Evolutionary conservation across 2,888 invertebrate genomes (phyloP), one percentile per base, ranked within the genome.

Genomic region (Philereme vetulata): DNA sequence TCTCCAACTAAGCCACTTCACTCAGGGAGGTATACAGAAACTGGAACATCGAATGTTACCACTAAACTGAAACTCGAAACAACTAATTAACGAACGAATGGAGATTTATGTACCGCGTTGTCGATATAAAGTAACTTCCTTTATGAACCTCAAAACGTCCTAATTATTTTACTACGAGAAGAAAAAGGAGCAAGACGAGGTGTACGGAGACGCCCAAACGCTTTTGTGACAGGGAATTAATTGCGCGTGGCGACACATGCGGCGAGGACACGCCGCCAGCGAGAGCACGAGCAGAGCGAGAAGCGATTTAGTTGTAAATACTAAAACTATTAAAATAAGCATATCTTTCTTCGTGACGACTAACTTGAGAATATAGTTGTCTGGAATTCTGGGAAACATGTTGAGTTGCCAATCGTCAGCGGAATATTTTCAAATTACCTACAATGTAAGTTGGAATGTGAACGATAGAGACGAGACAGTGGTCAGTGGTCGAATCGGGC

Each of bases 101-200:
- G 88, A 90, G 88, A 91, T 92, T 91, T 91, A 91, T 90, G 88
- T 89, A 74, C 82, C 88, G 90, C 86, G 84, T 88, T 90, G 90
- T 91, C 91, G 89, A 92, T 91, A 88, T 90, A 90, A 90, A 91
- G 90, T 89, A 89, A 88, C 69, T 91, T 90, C 90, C 91, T 90
- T 91, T 90, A 91, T 88, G 88, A 91, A 86, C 87, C 88, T 91
- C 90, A 90, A 89, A 91, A 91, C 89, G 90, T 91, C 91, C 92
- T 92, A 92, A 92, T 92, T 92, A 92, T 91, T 86, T 87, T 86
- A 86, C 89, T 85, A 86, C 83, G 77, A 65, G 64, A 84, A 81
- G 78, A 81, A 82, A 90, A 89, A 89, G 84, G 85, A 91, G 81
- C 82, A 82, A 90, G 89, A 89, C 83, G 85, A 90, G 82, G 74